Percentiles rank a stretch among this genome's conserved stretches.
phyloP scores from a whole-genome alignment of 2,113 vertebrate species.

The Silurus glanis region DNA sequence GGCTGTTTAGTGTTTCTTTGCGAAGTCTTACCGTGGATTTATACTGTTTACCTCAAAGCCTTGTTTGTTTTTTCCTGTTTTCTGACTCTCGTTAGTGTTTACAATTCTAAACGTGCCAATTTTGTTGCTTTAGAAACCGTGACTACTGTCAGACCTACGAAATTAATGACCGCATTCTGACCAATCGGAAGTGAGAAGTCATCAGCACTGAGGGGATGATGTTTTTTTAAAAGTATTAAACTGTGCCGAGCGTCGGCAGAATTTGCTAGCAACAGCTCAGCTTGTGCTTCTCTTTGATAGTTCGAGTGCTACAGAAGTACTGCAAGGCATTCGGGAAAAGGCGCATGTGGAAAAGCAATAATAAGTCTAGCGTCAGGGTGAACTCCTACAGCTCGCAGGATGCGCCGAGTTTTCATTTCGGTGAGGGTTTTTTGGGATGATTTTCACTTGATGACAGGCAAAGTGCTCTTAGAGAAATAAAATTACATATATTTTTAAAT shows the following conservation, averaged over 20 bases:
- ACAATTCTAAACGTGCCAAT: not conserved
- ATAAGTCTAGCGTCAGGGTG: not conserved
- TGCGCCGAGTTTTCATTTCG: not conserved
- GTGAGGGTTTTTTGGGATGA: not conserved
- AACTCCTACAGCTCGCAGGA: not conserved
- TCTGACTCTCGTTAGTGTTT: not conserved
- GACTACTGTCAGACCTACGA: not conserved
- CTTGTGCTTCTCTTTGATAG: not conserved
- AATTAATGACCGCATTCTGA: not conserved
- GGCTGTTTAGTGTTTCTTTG: not conserved
- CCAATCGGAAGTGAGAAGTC: not conserved
- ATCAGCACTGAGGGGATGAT: not conserved
- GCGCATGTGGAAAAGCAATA: not conserved
- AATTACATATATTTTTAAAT: not conserved
- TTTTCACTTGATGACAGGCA: not conserved
- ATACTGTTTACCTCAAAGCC: no score
- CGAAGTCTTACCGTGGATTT: not conserved
- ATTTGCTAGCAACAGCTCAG: not conserved
- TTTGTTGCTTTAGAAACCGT: not conserved
- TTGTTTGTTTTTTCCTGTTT: not conserved
- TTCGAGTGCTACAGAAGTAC: slow-evolving; percentile 49
- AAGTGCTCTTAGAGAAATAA: not conserved
- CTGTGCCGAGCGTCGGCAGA: not conserved
- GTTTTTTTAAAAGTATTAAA: not conserved
- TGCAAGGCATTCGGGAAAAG: not conserved